Evolutionary conservation across 1,140 invertebrate species (phyloP).

Genomic region (Wasmannia auropunctata): DNA sequence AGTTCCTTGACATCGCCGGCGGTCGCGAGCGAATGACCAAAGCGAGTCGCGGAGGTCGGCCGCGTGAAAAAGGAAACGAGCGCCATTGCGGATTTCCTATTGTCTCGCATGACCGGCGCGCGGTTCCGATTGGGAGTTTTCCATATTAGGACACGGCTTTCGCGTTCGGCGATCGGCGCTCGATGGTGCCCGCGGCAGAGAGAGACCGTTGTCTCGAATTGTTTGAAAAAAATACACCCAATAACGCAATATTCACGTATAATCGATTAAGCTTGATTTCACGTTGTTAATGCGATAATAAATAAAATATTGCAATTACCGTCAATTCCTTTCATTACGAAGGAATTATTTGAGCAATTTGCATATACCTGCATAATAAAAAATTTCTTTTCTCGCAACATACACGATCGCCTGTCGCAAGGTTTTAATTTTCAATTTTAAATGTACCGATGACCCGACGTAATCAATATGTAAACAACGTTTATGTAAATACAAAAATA

Average conservation of each 20-base stretch:
- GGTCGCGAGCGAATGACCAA: conserved; percentile 63
- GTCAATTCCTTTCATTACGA: neutral
- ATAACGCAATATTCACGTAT: neutral
- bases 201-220: neutral
- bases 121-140: neutral
- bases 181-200: neutral
- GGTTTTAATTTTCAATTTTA: conserved; percentile 15
- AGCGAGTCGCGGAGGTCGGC: conserved; percentile 45
- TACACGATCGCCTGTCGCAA: neutral
- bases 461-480: neutral
- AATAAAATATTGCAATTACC: neutral
- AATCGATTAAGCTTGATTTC: neutral
- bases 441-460: neutral
- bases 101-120: neutral
- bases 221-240: neutral
- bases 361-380: neutral
- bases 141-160: conserved; percentile 15
- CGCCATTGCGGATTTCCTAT: conserved; percentile 47
- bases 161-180: neutral
- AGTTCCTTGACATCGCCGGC: conserved; percentile 76
- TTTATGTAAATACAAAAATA: conserved; percentile 14
- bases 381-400: neutral
- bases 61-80: conserved; percentile 36
- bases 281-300: neutral
- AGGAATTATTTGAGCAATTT: neutral